phyloP scores from a whole-genome alignment of 2,113 vertebrate species.

The Acrocephalus kingi region DNA sequence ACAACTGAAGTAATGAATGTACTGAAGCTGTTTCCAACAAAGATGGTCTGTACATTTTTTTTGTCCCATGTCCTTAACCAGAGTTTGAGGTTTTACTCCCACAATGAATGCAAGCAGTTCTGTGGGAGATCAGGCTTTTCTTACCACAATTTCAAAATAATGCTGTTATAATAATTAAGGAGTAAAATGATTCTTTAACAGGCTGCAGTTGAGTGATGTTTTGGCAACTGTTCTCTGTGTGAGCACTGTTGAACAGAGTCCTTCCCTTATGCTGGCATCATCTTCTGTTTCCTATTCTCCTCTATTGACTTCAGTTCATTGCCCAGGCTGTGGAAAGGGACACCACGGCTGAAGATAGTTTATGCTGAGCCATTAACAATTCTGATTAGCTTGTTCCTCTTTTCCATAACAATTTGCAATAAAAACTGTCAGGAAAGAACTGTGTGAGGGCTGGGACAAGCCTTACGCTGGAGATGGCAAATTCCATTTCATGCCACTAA shows the following conservation, averaged over 20 bases:
- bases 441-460: not conserved
- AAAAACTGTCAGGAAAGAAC: constrained; percentile 18
- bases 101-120: not conserved
- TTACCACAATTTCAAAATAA: not conserved
- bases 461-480: not conserved
- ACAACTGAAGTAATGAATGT: not conserved
- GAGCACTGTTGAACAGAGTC: not conserved
- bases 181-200: not conserved
- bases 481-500: constrained; percentile 48
- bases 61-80: not conserved
- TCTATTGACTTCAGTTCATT: not conserved
- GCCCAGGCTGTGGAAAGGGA: not conserved
- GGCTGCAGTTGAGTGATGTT: not conserved
- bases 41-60: not conserved
- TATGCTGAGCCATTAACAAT: not conserved
- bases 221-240: not conserved
- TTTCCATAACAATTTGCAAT: not conserved
- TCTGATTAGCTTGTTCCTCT: not conserved
- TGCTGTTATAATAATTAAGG: not conserved
- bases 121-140: not conserved
- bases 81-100: not conserved
- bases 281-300: not conserved
- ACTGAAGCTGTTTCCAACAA: not conserved
- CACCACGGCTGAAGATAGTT: not conserved
- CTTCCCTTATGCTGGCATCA: not conserved